Evolutionary conservation across 2,113 vertebrate genomes (phyloP).

Genomic region (Protobothrops flavoviridis): DNA sequence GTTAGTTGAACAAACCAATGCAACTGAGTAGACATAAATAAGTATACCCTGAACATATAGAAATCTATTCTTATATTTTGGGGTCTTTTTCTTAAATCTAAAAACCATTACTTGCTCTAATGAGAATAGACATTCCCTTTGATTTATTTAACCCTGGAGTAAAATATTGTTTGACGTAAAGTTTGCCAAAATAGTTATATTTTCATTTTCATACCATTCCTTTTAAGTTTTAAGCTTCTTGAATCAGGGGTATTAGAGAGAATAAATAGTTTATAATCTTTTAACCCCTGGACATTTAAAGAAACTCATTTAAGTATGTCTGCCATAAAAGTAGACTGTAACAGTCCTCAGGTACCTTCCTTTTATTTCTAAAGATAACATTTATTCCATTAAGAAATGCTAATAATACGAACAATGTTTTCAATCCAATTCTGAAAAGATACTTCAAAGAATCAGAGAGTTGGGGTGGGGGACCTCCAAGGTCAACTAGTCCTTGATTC

Average conservation of each 20-base stretch:
- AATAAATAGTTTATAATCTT: neutral
- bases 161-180: neutral
- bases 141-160: neutral
- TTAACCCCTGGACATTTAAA: neutral
- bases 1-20: neutral
- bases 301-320: neutral
- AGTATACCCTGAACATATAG: neutral
- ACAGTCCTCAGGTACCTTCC: neutral
- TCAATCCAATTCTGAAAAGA: neutral
- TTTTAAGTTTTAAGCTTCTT: neutral
- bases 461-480: neutral
- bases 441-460: neutral
- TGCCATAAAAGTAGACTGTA: neutral
- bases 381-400: neutral
- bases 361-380: neutral
- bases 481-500: neutral
- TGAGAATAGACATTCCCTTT: neutral
- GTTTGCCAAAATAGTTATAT: neutral
- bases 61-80: neutral
- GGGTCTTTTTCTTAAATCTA: neutral
- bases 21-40: neutral
- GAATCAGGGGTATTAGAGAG: neutral
- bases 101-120: neutral
- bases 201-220: neutral
- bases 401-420: neutral